Evolutionary conservation across 2,797 vertebrate genomes (phyloP).

Genomic region (Pteronotus mesoamericanus): DNA sequence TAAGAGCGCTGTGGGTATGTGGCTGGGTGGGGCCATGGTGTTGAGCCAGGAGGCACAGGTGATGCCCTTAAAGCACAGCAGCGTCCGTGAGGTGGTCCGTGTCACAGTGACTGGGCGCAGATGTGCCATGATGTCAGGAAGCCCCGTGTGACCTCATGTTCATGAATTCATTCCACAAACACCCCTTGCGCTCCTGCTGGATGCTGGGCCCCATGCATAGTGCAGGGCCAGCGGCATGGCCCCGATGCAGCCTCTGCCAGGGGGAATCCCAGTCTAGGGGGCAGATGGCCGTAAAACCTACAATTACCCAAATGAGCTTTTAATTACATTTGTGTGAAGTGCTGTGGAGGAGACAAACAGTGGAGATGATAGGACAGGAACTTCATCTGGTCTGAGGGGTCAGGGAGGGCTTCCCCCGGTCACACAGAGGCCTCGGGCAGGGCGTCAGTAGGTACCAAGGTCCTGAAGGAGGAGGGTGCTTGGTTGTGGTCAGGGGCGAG

Average conservation of each 20-base stretch:
- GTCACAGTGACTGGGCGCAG: background rate
- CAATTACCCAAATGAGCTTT: background rate
- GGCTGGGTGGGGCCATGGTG: background rate
- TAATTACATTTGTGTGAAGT: background rate
- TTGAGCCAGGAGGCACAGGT: background rate
- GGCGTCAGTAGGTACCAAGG: background rate
- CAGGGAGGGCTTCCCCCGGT: background rate
- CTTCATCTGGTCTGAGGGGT: background rate
- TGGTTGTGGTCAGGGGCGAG: background rate
- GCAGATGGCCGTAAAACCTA: background rate
- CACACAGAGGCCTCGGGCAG: background rate
- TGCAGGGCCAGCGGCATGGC: no score
- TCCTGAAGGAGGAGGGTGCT: background rate
- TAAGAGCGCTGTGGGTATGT: background rate
- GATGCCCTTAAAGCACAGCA: background rate
- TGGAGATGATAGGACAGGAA: background rate
- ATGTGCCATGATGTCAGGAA: background rate
- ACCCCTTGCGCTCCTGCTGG: background rate
- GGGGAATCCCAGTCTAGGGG: background rate
- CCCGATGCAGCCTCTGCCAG: background rate
- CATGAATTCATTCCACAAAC: background rate
- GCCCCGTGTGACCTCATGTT: background rate
- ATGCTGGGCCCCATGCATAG: background rate
- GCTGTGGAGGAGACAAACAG: background rate
- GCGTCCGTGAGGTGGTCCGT: background rate